phyloP scores from a whole-genome alignment of 1,140 invertebrate genomes.

The Pinna nobilis region DNA sequence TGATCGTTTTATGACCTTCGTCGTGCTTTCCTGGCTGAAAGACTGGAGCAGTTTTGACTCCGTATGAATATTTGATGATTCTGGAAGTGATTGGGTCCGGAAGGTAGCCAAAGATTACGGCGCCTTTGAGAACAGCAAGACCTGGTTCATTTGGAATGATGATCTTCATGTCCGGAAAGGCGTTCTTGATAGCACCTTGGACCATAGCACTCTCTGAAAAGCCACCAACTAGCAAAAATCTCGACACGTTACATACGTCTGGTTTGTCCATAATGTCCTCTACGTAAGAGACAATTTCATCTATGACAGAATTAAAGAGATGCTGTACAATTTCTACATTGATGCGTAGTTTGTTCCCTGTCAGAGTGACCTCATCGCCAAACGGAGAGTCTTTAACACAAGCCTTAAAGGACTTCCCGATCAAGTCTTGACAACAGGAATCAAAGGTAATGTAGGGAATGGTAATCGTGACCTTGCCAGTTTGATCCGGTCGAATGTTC shows the following conservation, averaged over 20 bases:
- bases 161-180: conserved; percentile 30
- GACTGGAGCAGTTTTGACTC: background rate
- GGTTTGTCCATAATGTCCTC: conserved; percentile 30
- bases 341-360: conserved; percentile 13
- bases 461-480: background rate
- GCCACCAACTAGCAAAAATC: conserved; percentile 49
- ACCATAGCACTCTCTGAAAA: conserved; percentile 45
- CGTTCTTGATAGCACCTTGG: conserved; percentile 33
- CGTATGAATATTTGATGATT: conserved; percentile 37
- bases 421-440: background rate
- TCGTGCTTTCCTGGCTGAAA: conserved; percentile 32
- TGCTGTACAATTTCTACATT: conserved; percentile 13
- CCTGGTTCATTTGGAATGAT: conserved; percentile 45
- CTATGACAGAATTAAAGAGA: conserved; percentile 8
- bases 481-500: conserved; percentile 13
- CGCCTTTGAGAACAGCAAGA: conserved; percentile 43
- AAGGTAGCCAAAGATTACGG: conserved; percentile 41
- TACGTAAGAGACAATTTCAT: conserved; percentile 41
- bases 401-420: background rate
- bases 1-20: background rate
- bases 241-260: conserved; percentile 13
- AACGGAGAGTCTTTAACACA: background rate
- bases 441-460: background rate
- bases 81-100: conserved; percentile 33
- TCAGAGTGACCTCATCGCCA: background rate